Evolutionary conservation across 2,797 vertebrate genomes (phyloP), one percentile per base, ranked within the genome.

Genomic region (Orientallactaga sibirica): DNA sequence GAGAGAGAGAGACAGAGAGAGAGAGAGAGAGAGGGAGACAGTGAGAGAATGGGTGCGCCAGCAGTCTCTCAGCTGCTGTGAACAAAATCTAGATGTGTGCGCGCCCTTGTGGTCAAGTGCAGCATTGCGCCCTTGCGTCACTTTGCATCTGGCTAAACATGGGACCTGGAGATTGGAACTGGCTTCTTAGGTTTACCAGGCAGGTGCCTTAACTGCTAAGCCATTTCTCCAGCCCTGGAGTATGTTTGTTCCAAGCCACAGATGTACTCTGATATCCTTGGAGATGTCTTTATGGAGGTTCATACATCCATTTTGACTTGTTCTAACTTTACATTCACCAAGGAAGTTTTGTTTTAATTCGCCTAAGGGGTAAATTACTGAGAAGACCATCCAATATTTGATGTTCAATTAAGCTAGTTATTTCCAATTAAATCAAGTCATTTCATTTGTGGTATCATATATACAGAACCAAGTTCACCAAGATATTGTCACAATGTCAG

Each of bases 371-470:
- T 48, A 61, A 70, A 61, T 75, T 62, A 71, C 68, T 55, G 66
- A 74, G 68, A 90, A 43, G 27, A n/a, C 8, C 20, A 43, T 88
- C 37, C 25, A 41, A 2, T 74, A 75, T 27, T 37, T 88, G 74
- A 64, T 80, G 7, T 88, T 86, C 43, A 88, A 25, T 84, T 41
- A 80, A 74, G 61, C 33, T 61, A 41, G 84, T 68, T 74, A 88
- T 64, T 74, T 11, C 12, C 25, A 78, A 27, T 74, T 83, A 87
- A 77, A 70, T n/a, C 25, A 68, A 80, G 43, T 88, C 48, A 19
- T n/a, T 64, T 2, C 6, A 79, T 52, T 11, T 79, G 16, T 74
- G 41, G 14, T 52, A 0, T 29, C 15, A 4, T 81, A 24, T 24
- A 9, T 64, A 48, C 61, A 70, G 25, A 24, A 58, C 1, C 12